A percentile compares a stretch with the other conserved stretches of the same genome.
Conservation (phyloP, 1,140 invertebrate genomes). For the Cephus cinctus region DNA sequence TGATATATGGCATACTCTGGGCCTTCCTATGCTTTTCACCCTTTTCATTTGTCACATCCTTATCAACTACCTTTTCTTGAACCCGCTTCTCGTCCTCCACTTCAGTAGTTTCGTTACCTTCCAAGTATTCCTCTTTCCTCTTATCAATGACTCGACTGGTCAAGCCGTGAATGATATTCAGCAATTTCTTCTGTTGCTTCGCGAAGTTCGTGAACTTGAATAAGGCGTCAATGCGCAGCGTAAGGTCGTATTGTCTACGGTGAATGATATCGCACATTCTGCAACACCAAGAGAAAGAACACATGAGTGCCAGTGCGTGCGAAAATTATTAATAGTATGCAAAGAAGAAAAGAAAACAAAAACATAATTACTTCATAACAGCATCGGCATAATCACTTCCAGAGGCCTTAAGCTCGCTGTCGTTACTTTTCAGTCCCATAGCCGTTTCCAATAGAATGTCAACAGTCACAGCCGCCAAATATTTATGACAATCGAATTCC, state of each 20-base stretch:
- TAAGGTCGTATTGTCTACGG: constrained; percentile 64
- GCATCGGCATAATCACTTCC: constrained; percentile 72
- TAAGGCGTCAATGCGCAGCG: constrained; percentile 60
- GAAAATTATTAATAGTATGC: neutral
- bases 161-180: constrained; percentile 65
- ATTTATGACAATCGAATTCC: constrained; percentile 80
- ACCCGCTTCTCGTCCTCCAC: no score
- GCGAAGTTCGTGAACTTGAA: constrained; percentile 63
- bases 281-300: constrained; percentile 21
- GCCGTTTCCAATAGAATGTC: constrained; percentile 83
- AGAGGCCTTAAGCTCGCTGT: no score
- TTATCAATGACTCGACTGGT: constrained; percentile 61
- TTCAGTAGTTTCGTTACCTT: neutral
- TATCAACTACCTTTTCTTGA: no score
- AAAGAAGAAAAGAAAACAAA: neutral
- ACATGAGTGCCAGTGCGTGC: neutral
- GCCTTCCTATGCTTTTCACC: no score
- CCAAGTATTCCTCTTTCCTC: constrained; percentile 5
- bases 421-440: constrained; percentile 69
- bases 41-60: no score
- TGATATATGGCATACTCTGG: constrained; percentile 53
- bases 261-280: constrained; percentile 75
- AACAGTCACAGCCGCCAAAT: constrained; percentile 80
- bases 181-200: constrained; percentile 60
- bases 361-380: constrained; percentile 64